Conservation (phyloP, 2,797 vertebrate species). For the Clarias platycephalus region DNA sequence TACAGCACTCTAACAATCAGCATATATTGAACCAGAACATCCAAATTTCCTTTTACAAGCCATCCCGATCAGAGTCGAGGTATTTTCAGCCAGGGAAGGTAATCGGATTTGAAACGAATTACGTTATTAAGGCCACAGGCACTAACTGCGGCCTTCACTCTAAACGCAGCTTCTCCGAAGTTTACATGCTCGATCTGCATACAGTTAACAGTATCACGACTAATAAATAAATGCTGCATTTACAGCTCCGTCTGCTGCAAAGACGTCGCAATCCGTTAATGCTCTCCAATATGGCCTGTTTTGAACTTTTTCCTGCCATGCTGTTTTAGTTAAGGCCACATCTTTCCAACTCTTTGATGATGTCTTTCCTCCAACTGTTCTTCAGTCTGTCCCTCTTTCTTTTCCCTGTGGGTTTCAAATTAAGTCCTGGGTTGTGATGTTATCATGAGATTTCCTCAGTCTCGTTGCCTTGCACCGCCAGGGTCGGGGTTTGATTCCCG, state of each 20-base stretch:
- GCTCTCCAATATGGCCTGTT: neutral
- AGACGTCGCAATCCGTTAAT: neutral
- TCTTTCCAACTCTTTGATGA: slow-evolving; percentile 28
- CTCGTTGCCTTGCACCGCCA: no score
- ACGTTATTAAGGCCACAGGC: neutral
- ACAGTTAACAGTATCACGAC: neutral
- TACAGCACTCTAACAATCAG: neutral
- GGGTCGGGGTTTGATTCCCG: no score
- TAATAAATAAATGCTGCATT: neutral
- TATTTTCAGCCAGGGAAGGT: neutral
- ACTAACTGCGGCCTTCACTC: neutral
- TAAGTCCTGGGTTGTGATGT: slow-evolving; percentile 18
- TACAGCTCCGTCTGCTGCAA: neutral
- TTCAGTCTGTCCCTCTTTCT: slow-evolving; percentile 14
- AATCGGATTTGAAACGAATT: slow-evolving; percentile 6
- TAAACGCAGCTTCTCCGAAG: neutral
- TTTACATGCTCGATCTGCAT: neutral
- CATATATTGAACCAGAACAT: slow-evolving; percentile 4
- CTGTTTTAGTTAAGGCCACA: slow-evolving; percentile 24
- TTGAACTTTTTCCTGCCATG: slow-evolving; percentile 21
- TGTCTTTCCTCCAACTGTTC: slow-evolving; percentile 28
- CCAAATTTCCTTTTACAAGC: slow-evolving; percentile 4
- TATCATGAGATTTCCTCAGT: slow-evolving; percentile 7
- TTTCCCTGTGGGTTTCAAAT: slow-evolving; percentile 9
- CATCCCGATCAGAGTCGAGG: neutral